A percentile compares a stretch with the other conserved stretches of the same genome.
phyloP scores from a whole-genome alignment of 2,888 invertebrate genomes.

The Molanna angustata region DNA sequence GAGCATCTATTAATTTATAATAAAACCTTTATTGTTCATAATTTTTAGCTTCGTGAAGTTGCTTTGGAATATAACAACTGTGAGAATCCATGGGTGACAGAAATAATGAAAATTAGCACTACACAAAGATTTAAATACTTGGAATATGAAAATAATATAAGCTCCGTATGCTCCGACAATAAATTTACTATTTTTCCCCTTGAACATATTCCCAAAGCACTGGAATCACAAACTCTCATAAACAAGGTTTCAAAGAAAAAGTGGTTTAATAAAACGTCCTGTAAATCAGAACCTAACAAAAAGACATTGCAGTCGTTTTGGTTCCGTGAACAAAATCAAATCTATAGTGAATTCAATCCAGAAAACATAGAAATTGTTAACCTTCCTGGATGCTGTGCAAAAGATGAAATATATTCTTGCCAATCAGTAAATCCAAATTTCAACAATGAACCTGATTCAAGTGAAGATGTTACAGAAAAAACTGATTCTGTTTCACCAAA shows the following conservation, averaged over 20 bases:
- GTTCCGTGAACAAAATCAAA: constrained; percentile 15
- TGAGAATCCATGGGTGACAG: constrained; percentile 40
- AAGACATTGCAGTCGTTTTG: constrained; percentile 18
- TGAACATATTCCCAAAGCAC: constrained; percentile 8
- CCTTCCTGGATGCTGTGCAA: constrained; percentile 40
- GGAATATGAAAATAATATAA: constrained; percentile 21
- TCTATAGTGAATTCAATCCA: constrained; percentile 40
- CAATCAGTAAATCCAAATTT: constrained; percentile 35
- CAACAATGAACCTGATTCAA: background rate
- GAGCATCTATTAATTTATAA: no score
- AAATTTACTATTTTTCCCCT: background rate
- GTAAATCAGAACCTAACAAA: constrained; percentile 20
- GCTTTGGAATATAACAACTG: constrained; percentile 73
- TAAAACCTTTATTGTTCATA: no score
- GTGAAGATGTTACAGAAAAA: no score
- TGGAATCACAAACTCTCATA: constrained; percentile 2
- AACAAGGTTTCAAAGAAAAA: constrained; percentile 14
- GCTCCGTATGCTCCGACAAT: constrained; percentile 12
- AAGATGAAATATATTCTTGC: constrained; percentile 41
- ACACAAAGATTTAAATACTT: constrained; percentile 22
- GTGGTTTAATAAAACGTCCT: constrained; percentile 29
- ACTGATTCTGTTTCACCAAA: background rate
- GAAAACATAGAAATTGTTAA: constrained; percentile 40
- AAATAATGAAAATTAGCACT: constrained; percentile 18
- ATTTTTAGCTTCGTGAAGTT: constrained; percentile 68